Conservation (phyloP, 2,113 vertebrate species). For the Dromiciops gliroides region DNA sequence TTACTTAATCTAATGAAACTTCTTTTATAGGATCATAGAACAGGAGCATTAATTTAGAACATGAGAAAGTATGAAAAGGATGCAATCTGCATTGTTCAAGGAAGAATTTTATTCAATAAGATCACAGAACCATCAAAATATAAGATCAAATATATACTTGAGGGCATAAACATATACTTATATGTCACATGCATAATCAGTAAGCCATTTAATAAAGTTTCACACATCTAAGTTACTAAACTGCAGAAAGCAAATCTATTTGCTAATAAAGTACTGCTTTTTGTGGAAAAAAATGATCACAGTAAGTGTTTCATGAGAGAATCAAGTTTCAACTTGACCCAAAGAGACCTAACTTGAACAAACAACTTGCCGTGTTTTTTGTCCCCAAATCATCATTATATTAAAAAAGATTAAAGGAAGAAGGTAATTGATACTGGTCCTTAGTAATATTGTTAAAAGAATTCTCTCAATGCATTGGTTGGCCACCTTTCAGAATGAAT, state of each 20-base stretch:
- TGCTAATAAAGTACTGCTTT: neutral
- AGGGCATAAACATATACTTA: neutral
- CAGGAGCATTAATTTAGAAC: neutral
- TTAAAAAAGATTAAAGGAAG: neutral
- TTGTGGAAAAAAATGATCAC: constrained; percentile 2
- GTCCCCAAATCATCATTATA: constrained; percentile 7
- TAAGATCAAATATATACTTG: neutral
- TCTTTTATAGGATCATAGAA: neutral
- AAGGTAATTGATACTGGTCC: neutral
- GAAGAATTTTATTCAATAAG: neutral
- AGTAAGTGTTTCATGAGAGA: neutral
- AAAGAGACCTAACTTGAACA: constrained; percentile 21
- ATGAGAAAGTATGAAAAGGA: neutral
- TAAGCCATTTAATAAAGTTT: neutral
- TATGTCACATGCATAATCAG: constrained; percentile 28
- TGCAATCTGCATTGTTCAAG: neutral
- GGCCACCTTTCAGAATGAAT: neutral
- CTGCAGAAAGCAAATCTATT: neutral
- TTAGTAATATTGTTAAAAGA: neutral
- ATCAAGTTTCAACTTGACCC: neutral
- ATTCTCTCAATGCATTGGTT: neutral
- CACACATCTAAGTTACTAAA: constrained; percentile 14
- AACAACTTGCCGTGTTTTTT: neutral
- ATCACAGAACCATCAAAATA: neutral
- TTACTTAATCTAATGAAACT: neutral